Evolutionary conservation across 2,888 invertebrate species (phyloP), one percentile per base, ranked within the genome.

Genomic region (Saturnia pavonia): DNA sequence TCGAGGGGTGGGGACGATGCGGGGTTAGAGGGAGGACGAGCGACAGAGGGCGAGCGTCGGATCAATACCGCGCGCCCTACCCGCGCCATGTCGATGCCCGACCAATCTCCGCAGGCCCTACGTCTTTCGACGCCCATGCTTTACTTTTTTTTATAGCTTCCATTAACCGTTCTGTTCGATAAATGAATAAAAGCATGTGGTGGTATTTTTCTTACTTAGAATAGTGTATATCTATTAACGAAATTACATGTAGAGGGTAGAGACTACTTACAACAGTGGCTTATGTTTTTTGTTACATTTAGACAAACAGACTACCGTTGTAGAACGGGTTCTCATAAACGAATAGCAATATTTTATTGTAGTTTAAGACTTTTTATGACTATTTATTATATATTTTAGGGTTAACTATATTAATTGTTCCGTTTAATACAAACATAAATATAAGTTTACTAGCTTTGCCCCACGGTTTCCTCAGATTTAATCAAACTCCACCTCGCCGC

Each of bases 81-180:
- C 81, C 87, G 86, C 88, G 80, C 85, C 85, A 72, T 74, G 81
- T 76, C 74, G 79, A 77, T 82, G 81, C 86, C 86, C 91, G 85
- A 83, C 89, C 92, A 91, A 91, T 91, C 92, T 91, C 91, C 91
- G 88, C 91, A 87, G 88, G 91, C 89, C 91, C 90, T 89, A 86
- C 90, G 90, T 92, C 93, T 93, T 92, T 92, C 92, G 88, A 92
- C 93, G 91, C 91, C 90, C 85, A 86, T 88, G 89, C 91, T 92
- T 43, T 89, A 88, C 91, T 92, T 92, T 34, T 65, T 65, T 93
- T 92, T 91, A 92, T 88, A 89, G 90, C 87, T 78, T 85, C 89
- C 90, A 91, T 92, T 91, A 92, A 90, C 86, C 88, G 85, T 88
- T 85, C 89, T 91, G 88, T 87, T 85, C 90, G 89, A 90, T 90